phyloP scores from a whole-genome alignment of 1,140 invertebrate species.

The Gryllus bimaculatus region DNA sequence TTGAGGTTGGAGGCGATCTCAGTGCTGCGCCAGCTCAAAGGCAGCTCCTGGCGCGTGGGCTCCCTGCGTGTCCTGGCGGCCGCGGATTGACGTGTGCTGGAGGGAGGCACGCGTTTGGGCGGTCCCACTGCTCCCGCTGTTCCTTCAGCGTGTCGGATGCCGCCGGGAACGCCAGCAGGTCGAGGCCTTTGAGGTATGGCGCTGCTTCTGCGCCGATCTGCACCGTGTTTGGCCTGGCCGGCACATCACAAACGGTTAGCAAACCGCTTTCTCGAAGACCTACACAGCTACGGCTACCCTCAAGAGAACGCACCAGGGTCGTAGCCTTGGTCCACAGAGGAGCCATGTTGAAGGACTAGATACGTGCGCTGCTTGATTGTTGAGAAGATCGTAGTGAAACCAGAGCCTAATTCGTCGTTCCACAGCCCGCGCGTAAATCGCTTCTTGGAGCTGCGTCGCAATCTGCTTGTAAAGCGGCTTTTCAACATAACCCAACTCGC shows the following conservation, averaged over 20 bases:
- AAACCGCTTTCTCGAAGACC: too few relatives aligned
- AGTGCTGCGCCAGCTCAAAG: constrained; percentile 43
- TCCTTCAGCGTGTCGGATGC: constrained; percentile 43
- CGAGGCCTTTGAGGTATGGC: not conserved
- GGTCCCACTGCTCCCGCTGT: constrained; percentile 48
- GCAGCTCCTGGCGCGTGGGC: constrained; percentile 36
- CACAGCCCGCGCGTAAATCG: constrained; percentile 57
- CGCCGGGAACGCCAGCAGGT: constrained; percentile 37
- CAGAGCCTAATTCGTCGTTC: constrained; percentile 57
- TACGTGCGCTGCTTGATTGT: constrained; percentile 43
- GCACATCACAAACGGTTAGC: too few relatives aligned
- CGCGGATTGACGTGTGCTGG: constrained; percentile 41
- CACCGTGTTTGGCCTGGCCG: not conserved
- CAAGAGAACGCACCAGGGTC: constrained; percentile 25
- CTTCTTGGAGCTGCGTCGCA: constrained; percentile 40
- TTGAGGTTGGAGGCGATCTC: constrained; percentile 48
- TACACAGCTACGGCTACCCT: too few relatives aligned
- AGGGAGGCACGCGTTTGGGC: constrained; percentile 50
- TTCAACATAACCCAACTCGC: constrained; percentile 39
- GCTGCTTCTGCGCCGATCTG: not conserved
- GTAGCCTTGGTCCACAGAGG: constrained; percentile 59
- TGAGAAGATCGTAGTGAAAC: constrained; percentile 61
- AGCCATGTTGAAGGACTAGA: constrained; percentile 65
- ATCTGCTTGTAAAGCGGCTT: constrained; percentile 34
- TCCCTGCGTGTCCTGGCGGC: constrained; percentile 40